Percentiles rank a stretch among this genome's conserved stretches.
Evolutionary conservation across 2,888 invertebrate genomes (phyloP).

Genomic region (Chelonus formosanus): DNA sequence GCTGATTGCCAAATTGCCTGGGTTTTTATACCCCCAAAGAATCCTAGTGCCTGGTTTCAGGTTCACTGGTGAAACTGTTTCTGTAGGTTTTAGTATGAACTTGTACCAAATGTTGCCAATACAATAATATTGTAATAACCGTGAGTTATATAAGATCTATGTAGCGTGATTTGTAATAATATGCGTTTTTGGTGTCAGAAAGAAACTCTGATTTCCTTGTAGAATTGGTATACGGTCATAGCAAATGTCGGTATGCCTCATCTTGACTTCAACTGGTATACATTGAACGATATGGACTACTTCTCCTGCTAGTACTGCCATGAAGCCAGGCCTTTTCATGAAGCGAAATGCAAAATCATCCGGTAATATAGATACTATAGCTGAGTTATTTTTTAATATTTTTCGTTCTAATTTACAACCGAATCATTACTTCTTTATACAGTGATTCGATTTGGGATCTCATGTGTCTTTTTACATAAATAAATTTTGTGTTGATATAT

Average conservation of each 20-base stretch:
- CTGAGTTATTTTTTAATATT: slow-evolving; percentile 43
- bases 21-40: slow-evolving; percentile 24
- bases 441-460: slow-evolving; percentile 38
- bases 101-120: slow-evolving; percentile 39
- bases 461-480: slow-evolving; percentile 47
- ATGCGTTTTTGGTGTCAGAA: slow-evolving; percentile 42
- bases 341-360: slow-evolving; percentile 45
- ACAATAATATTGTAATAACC: slow-evolving; percentile 38
- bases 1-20: slow-evolving; percentile 19
- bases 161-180: slow-evolving; percentile 39
- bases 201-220: slow-evolving; percentile 39
- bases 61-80: not conserved
- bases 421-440: slow-evolving; percentile 39
- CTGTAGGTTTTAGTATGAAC: slow-evolving; percentile 13
- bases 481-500: slow-evolving; percentile 47
- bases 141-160: slow-evolving; percentile 38
- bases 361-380: slow-evolving; percentile 41
- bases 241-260: slow-evolving; percentile 39
- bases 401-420: slow-evolving; percentile 45
- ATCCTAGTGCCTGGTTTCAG: slow-evolving; percentile 27
- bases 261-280: slow-evolving; percentile 39
- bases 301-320: slow-evolving; percentile 44
- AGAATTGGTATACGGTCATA: slow-evolving; percentile 45
- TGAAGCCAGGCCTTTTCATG: slow-evolving; percentile 44
- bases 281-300: no score